Evolutionary conservation across 2,888 invertebrate species (phyloP).

Genomic region (Protophormia terraenovae): DNA sequence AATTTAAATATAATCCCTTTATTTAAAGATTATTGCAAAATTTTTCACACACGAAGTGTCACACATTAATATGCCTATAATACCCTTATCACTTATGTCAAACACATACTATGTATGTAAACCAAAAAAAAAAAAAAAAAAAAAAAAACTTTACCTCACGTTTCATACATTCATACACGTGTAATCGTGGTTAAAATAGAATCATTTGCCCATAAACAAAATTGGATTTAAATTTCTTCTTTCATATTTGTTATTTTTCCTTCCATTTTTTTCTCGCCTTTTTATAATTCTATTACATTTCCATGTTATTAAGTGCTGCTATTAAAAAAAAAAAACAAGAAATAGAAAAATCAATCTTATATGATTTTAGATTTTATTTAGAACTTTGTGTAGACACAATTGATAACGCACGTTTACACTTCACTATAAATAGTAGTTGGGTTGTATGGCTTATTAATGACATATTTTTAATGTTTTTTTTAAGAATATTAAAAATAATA

Average conservation of each 20-base stretch:
- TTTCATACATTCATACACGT: not conserved
- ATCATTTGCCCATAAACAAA: not conserved
- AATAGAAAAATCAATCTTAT: slow-evolving; percentile 35
- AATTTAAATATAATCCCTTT: too few species aligned
- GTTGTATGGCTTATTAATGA: not conserved
- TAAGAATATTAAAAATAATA: not conserved
- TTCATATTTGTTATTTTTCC: not conserved
- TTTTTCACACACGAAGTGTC: too few species aligned
- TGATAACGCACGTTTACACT: slow-evolving; percentile 50
- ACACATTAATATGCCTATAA: too few species aligned
- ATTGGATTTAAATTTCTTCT: slow-evolving; percentile 36
- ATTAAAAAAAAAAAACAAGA: not conserved
- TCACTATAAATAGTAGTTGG: not conserved
- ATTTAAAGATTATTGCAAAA: too few species aligned
- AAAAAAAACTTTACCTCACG: too few species aligned
- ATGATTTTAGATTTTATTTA: not conserved
- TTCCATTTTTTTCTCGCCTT: not conserved
- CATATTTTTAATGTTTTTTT: not conserved
- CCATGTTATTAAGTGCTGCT: not conserved
- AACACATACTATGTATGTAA: too few species aligned
- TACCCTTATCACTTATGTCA: too few species aligned
- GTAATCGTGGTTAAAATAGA: not conserved
- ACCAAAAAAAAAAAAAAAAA: too few species aligned
- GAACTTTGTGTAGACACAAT: slow-evolving; percentile 4
- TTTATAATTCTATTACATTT: not conserved